These are phyloP conservation scores for Unio pictorum DNA, from an alignment of 2,888 invertebrate species.

Conservation along the genomic window DNA sequence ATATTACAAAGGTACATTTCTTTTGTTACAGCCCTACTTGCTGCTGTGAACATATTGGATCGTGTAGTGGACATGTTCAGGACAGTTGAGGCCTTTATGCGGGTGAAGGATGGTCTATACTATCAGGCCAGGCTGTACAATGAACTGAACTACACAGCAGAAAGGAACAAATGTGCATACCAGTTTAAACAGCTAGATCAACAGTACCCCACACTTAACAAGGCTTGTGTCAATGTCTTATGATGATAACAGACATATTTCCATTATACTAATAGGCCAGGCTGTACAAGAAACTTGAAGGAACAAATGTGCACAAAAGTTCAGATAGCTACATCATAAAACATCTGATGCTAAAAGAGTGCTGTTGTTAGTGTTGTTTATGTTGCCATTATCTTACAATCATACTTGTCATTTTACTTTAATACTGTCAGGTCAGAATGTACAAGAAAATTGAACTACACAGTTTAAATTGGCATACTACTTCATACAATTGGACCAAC, in stretches of 20 bases:
- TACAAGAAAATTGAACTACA: no score
- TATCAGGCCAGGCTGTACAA: conserved; percentile 82
- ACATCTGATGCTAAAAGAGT: no score
- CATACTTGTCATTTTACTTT: no score
- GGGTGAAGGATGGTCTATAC: conserved; percentile 82
- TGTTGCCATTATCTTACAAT: no score
- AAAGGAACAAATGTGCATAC: conserved; percentile 86
- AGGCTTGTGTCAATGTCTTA: conserved; percentile 38
- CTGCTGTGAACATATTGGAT: conserved; percentile 68
- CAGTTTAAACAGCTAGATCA: conserved; percentile 85
- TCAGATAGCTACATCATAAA: no score
- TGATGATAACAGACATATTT: conserved; percentile 14
- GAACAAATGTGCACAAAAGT: no score
- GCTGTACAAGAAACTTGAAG: background rate
- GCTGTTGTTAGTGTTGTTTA: no score
- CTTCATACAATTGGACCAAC: no score
- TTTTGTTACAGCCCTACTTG: conserved; percentile 69
- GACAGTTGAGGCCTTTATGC: conserved; percentile 83
- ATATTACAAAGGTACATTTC: no score
- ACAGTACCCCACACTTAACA: conserved; percentile 82
- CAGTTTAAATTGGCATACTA: no score
- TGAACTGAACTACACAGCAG: conserved; percentile 80
- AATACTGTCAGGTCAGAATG: no score
- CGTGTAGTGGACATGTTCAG: conserved; percentile 81
- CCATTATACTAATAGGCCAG: background rate